A percentile compares a stretch with the other conserved stretches of the same genome.
phyloP scores from a whole-genome alignment of 1,140 invertebrate species.

The Pygmarrhopalites habei region DNA sequence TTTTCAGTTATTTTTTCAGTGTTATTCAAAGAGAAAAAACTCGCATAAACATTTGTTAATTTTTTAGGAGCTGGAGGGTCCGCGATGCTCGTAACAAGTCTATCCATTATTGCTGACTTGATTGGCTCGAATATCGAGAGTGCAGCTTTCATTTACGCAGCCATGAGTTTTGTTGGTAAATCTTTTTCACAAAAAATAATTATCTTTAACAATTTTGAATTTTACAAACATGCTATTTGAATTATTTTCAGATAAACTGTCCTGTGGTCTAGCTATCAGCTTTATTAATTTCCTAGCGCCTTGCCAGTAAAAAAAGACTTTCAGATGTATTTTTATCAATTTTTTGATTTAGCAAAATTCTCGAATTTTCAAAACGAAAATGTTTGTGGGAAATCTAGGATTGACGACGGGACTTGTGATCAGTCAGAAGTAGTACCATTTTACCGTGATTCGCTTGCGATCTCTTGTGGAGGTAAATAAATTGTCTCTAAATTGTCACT shows the following conservation, averaged over 20 bases:
- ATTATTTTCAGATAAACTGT: constrained; percentile 51
- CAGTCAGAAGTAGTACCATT: background rate
- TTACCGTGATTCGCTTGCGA: background rate
- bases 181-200: no score
- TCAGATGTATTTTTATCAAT: background rate
- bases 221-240: background rate
- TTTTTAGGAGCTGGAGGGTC: constrained; percentile 65
- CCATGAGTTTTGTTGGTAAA: constrained; percentile 91
- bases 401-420: background rate
- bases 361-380: no score
- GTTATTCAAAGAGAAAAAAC: no score
- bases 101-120: constrained; percentile 81
- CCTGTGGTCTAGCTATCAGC: constrained; percentile 75
- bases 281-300: constrained; percentile 57
- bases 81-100: constrained; percentile 78
- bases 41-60: no score
- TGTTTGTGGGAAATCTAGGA: no score
- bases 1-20: no score
- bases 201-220: background rate
- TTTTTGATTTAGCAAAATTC: background rate
- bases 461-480: constrained; percentile 5
- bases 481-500: no score
- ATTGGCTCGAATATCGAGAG: constrained; percentile 77
- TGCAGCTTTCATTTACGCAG: constrained; percentile 88
- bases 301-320: constrained; percentile 40